phyloP scores from a whole-genome alignment of 2,797 vertebrate genomes.

The Halcyon leucocephala region DNA sequence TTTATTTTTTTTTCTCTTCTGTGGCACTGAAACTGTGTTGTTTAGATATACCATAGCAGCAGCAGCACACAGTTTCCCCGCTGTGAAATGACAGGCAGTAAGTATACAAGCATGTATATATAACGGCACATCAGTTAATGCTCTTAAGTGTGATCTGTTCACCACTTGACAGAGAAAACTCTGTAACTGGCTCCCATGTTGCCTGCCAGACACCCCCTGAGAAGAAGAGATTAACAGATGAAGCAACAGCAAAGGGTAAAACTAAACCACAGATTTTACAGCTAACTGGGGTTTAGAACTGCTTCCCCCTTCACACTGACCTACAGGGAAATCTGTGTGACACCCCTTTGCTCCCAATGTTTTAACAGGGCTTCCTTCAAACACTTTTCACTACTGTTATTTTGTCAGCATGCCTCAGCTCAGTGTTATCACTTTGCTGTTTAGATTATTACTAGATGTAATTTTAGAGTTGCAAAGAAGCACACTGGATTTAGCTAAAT shows the following conservation, averaged over 20 bases:
- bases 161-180: not conserved
- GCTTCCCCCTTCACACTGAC: not conserved
- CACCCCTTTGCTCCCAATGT: not conserved
- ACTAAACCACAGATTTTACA: not conserved
- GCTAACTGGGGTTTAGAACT: not conserved
- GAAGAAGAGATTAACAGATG: not conserved
- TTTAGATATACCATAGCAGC: not conserved
- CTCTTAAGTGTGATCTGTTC: not conserved
- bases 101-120: not conserved
- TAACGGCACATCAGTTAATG: not conserved
- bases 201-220: not conserved
- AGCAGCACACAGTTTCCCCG: not conserved
- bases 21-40: not conserved
- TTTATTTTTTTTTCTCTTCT: not conserved
- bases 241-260: not conserved
- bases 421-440: not conserved
- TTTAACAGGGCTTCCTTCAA: not conserved
- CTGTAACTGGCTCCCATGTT: not conserved
- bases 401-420: not conserved
- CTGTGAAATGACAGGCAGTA: not conserved
- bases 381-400: not conserved
- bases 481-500: not conserved
- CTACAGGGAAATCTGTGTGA: not conserved
- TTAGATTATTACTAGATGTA: conserved; percentile 26
- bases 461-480: conserved; percentile 15